Percentiles rank a stretch among this genome's conserved stretches.
Conservation (phyloP, 1,140 invertebrate species). For the Thrips palmi region DNA sequence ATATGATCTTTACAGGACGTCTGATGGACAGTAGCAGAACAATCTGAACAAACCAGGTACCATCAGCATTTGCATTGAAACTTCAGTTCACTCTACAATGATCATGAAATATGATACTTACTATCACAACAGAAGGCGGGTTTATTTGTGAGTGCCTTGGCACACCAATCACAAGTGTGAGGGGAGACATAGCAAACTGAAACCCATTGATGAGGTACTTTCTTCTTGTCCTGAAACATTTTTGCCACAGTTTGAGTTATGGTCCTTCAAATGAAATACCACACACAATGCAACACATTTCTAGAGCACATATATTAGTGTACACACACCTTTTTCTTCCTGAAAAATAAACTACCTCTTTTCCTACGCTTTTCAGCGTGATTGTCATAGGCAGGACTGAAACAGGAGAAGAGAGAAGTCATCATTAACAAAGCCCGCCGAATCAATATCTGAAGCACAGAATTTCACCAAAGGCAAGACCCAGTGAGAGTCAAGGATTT, state of each 20-base stretch:
- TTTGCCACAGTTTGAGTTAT: neutral
- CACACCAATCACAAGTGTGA: slow-evolving; percentile 62
- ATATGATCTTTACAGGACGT: slow-evolving; percentile 72
- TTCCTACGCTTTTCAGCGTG: slow-evolving; percentile 69
- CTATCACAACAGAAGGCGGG: slow-evolving; percentile 49
- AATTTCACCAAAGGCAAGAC: too few species aligned
- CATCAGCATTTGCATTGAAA: neutral
- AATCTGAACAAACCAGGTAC: slow-evolving; percentile 35
- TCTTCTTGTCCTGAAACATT: slow-evolving; percentile 42
- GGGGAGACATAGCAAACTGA: slow-evolving; percentile 46
- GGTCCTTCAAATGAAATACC: neutral
- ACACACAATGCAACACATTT: too few species aligned
- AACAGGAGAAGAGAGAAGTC: slow-evolving; percentile 16
- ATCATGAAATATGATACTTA: slow-evolving; percentile 26
- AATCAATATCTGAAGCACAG: too few species aligned
- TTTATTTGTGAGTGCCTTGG: slow-evolving; percentile 60
- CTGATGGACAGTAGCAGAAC: slow-evolving; percentile 67
- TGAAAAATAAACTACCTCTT: slow-evolving; percentile 72
- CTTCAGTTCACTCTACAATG: too few species aligned
- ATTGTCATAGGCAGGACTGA: slow-evolving; percentile 50
- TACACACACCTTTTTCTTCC: slow-evolving; percentile 56
- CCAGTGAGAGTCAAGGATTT: too few species aligned
- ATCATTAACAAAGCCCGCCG: too few species aligned
- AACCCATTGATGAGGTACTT: slow-evolving; percentile 56
- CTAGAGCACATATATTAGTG: slow-evolving; percentile 9